These are phyloP conservation scores for Gortyna flavago DNA, from an alignment of 2,888 invertebrate species.

Conservation along the genomic window DNA sequence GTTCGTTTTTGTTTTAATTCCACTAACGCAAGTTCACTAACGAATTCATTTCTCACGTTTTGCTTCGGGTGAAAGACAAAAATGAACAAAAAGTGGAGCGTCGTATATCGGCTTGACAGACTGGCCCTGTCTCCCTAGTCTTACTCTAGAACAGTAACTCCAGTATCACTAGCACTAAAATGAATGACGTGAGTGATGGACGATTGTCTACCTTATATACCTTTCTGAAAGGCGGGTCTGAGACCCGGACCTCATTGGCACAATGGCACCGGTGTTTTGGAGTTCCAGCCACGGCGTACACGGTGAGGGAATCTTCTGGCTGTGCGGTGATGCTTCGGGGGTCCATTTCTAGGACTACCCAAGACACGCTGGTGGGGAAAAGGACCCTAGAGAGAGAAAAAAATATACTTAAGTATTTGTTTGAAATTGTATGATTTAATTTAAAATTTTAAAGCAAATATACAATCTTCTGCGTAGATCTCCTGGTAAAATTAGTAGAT, in stretches of 20 bases:
- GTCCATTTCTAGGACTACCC: conserved; percentile 98
- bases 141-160: conserved; percentile 19
- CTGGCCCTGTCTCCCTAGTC: neutral
- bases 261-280: conserved; percentile 83
- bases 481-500: neutral
- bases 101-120: neutral
- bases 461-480: no score
- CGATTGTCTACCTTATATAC: conserved; percentile 84
- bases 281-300: conserved; percentile 87
- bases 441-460: neutral
- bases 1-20: neutral
- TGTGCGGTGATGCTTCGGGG: conserved; percentile 97
- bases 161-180: conserved; percentile 27
- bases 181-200: conserved; percentile 62
- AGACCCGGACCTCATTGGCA: conserved; percentile 72
- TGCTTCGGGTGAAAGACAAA: neutral
- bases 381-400: conserved; percentile 90
- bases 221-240: conserved; percentile 85
- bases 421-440: neutral
- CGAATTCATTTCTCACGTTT: no score
- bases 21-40: neutral
- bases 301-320: conserved; percentile 96
- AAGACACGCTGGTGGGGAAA: conserved; percentile 96
- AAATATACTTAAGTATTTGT: neutral
- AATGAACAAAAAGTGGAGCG: neutral